Percentiles rank a stretch among this genome's conserved stretches.
phyloP scores from a whole-genome alignment of 2,888 invertebrate species.

The Anaspis maculata region DNA sequence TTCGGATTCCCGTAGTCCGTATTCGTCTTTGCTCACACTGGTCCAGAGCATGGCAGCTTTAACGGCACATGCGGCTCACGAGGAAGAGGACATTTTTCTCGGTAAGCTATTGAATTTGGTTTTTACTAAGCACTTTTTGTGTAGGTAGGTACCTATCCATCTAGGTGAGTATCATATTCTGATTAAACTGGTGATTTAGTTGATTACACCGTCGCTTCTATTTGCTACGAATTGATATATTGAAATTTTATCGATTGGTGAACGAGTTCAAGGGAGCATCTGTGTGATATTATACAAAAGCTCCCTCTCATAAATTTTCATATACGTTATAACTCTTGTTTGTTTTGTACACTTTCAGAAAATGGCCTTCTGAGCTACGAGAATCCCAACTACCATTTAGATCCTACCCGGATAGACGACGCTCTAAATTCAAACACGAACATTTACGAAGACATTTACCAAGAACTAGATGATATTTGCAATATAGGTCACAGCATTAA shows the following conservation, averaged over 20 bases:
- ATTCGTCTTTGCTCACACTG: constrained; percentile 51
- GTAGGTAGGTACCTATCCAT: no score
- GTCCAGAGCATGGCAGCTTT: constrained; percentile 51
- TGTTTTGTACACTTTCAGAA: constrained; percentile 51
- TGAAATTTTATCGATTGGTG: no score
- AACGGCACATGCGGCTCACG: constrained; percentile 47
- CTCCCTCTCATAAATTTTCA: not conserved
- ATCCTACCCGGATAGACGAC: constrained; percentile 68
- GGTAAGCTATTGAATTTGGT: constrained; percentile 44
- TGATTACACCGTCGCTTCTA: no score
- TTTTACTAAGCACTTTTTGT: not conserved
- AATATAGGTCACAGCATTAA: constrained; percentile 48
- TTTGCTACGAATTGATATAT: no score
- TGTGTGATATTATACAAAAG: not conserved
- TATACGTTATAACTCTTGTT: no score
- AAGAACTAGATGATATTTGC: constrained; percentile 51
- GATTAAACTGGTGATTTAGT: no score
- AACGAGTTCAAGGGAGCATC: no score
- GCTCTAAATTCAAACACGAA: constrained; percentile 59
- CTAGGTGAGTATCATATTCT: no score
- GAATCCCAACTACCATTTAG: constrained; percentile 84
- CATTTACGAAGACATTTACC: constrained; percentile 47
- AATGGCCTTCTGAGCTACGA: constrained; percentile 86
- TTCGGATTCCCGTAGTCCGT: constrained; percentile 47
- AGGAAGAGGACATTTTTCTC: constrained; percentile 57